Base-by-base conservation (phyloP, 1,140 invertebrate species). In the Leptopilina boulardi region DNA sequence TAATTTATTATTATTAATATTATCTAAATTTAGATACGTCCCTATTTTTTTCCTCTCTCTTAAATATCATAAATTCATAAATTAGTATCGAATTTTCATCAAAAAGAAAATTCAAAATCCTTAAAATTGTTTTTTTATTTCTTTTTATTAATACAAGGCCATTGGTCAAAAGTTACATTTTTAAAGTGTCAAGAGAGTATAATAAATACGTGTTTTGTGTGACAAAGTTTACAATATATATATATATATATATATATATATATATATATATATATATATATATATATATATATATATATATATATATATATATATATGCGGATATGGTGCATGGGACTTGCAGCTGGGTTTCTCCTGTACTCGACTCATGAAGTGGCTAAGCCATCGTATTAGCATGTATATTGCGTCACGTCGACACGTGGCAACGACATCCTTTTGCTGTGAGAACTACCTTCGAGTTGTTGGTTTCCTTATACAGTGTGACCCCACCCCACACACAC, bases 331-430 rank as follows among this genome's bases (percentile, higher is more conserved):
- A 26, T 13, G 59, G n/a, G 23, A 30, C 23, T 9, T 30, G 59
- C 59, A 66, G 23, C 2, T n/a, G 15, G 23, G 1, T 38, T 2
- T 66, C 59, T 6, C 26, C 10, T 38, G 34, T 38, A 38, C 34
- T 38, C 3, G 34, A 38, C 70, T 72, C 77, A 75, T 77, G 71
- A 66, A 75, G 34, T 70, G 71, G 59, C 72, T 56, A 73, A 83
- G 80, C 83, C 80, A 77, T 76, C 78, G 75, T 84, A 85, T 85
- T 85, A 85, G 84, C 84, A 85, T 85, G 84, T 85, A 85, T 85
- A 85, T 85, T 85, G 81, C 83, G 73, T 85, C 81, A 85, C 83
- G 81, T 85, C 81, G 82, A 72, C 83, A 38, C 75, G 78, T 78
- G 74, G 78, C 30, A 71, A 81, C 75, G 76, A 83, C 82, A 80